Conservation (phyloP, 2,888 invertebrate genomes). For the Rosalia funebris region DNA sequence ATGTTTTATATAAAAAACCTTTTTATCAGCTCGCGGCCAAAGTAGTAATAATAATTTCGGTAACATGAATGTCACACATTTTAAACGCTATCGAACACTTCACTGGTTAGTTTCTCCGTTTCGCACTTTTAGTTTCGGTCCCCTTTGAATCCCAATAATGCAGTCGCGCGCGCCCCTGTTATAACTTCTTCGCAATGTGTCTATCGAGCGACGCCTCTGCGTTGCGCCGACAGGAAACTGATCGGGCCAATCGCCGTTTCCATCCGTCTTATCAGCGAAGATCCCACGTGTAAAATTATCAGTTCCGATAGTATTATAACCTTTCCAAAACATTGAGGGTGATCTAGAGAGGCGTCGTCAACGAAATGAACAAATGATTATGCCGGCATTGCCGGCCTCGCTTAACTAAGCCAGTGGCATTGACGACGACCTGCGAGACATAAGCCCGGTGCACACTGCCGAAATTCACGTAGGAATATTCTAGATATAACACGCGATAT, state of each 20-base stretch:
- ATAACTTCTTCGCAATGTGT: conserved; percentile 8
- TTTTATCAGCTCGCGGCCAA: too few species aligned
- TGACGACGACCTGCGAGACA: conserved; percentile 49
- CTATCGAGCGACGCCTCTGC: conserved; percentile 23
- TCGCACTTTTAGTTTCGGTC: too few species aligned
- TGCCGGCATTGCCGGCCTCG: conserved; percentile 45
- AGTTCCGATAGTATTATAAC: conserved; percentile 25
- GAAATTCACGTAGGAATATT: conserved; percentile 32
- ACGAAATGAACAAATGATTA: conserved; percentile 26
- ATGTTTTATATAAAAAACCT: too few species aligned
- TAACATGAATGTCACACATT: too few species aligned
- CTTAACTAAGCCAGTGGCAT: conserved; percentile 51
- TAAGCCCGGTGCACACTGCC: conserved; percentile 46
- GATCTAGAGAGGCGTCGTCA: conserved; percentile 11
- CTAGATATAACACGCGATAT: conserved; percentile 31
- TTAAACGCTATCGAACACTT: too few species aligned
- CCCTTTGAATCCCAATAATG: too few species aligned
- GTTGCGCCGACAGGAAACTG: conserved; percentile 20
- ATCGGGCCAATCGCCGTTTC: conserved; percentile 9
- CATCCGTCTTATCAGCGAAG: conserved; percentile 17
- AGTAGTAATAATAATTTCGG: too few species aligned
- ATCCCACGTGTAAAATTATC: conserved; percentile 27
- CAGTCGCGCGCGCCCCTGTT: conserved; percentile 10
- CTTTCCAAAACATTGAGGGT: conserved; percentile 19
- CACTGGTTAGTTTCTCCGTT: too few species aligned